phyloP scores from a whole-genome alignment of 2,113 vertebrate genomes.

The Syngnathus typhle region DNA sequence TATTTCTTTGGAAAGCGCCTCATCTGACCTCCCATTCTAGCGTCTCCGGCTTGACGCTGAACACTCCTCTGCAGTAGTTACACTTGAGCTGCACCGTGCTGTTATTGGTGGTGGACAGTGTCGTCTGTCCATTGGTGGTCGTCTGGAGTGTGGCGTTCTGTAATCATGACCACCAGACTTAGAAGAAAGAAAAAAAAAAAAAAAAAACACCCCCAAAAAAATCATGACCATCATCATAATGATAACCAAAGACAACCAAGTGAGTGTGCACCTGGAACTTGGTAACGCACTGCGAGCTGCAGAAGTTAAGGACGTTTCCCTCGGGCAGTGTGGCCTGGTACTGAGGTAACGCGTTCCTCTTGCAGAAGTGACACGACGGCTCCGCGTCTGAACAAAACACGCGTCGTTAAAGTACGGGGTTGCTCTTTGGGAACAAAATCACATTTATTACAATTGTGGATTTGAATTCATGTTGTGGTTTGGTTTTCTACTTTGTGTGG shows the following conservation, averaged over 20 bases:
- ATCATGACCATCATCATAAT: background rate
- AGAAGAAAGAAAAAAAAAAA: background rate
- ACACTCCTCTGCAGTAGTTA: constrained; percentile 89
- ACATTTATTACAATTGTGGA: no score
- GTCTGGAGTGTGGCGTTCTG: constrained; percentile 85
- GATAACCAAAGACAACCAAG: no score
- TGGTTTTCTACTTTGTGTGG: no score
- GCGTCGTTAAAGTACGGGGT: background rate
- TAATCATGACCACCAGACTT: background rate
- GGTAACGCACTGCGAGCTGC: constrained; percentile 94
- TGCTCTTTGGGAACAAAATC: background rate
- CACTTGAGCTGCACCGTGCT: constrained; percentile 88
- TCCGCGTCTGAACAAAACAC: constrained; percentile 71
- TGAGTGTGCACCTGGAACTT: constrained; percentile 88
- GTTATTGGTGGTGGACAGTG: constrained; percentile 64
- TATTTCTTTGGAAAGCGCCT: background rate
- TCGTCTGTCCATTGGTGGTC: constrained; percentile 83
- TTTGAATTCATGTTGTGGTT: no score
- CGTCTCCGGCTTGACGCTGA: constrained; percentile 89
- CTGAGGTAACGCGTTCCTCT: constrained; percentile 91
- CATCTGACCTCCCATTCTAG: constrained; percentile 93
- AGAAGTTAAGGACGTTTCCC: constrained; percentile 94
- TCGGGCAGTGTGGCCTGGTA: constrained; percentile 96
- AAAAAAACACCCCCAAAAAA: background rate
- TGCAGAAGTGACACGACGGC: constrained; percentile 96